A percentile compares a stretch with the other conserved stretches of the same genome.
phyloP scores from a whole-genome alignment of 2,888 invertebrate genomes.

The Tinea pellionella region DNA sequence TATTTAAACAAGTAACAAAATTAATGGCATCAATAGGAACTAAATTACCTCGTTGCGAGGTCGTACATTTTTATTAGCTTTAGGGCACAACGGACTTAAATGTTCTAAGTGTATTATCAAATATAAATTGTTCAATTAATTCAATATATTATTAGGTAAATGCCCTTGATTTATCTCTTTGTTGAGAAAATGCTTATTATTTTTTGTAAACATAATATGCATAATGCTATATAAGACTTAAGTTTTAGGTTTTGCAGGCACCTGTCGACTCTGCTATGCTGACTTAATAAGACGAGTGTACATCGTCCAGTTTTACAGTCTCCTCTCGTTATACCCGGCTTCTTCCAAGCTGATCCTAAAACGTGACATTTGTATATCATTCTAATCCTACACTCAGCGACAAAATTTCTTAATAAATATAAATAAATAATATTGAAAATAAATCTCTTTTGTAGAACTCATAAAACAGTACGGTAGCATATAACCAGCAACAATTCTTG shows the following conservation, averaged over 20 bases:
- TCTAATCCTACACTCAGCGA: no score
- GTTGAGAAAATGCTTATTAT: no score
- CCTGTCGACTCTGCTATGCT: no score
- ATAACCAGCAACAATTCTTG: not conserved
- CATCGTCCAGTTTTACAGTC: no score
- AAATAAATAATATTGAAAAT: not conserved
- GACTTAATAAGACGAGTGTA: no score
- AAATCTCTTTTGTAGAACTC: not conserved
- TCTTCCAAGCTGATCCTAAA: no score
- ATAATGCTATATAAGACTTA: no score
- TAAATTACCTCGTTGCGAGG: slow-evolving; percentile 21
- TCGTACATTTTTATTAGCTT: slow-evolving; percentile 14
- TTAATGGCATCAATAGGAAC: slow-evolving; percentile 20
- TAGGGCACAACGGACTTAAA: slow-evolving; percentile 7
- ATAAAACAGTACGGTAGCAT: not conserved
- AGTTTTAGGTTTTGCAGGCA: no score
- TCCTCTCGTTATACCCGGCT: no score
- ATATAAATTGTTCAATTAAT: not conserved
- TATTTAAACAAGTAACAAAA: not conserved
- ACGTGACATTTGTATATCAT: no score
- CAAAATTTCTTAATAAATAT: not conserved
- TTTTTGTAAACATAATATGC: no score
- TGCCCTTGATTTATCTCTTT: not conserved
- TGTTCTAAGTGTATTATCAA: not conserved
- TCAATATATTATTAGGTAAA: not conserved